Conservation (phyloP, 1,140 invertebrate species). For the Neodiprion lecontei region DNA sequence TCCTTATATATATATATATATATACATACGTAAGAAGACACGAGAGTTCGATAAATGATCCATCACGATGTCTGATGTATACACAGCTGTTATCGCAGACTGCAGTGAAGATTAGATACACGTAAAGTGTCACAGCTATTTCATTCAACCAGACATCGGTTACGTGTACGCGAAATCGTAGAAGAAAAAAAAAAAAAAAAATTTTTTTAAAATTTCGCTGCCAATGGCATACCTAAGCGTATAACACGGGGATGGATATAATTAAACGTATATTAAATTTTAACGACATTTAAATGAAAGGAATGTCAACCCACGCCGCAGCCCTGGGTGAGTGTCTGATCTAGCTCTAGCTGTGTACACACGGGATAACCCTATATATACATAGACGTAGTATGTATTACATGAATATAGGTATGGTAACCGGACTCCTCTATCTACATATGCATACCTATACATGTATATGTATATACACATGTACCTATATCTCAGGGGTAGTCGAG, state of each 20-base stretch:
- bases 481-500: background rate
- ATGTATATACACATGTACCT: background rate
- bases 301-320: conserved; percentile 50
- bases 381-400: background rate
- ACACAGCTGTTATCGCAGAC: too few species aligned
- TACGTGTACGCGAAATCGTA: background rate
- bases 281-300: conserved; percentile 43
- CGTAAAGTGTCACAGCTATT: too few species aligned
- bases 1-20: too few species aligned
- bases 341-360: background rate
- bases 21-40: too few species aligned
- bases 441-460: background rate
- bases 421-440: background rate
- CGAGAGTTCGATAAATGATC: too few species aligned
- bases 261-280: conserved; percentile 5
- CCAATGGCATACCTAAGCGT: background rate
- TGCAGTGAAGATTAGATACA: too few species aligned
- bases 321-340: conserved; percentile 8
- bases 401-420: background rate
- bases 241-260: background rate
- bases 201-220: background rate
- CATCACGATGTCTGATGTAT: too few species aligned
- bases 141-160: too few species aligned
- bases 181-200: background rate
- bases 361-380: background rate